Evolutionary conservation across 1,140 invertebrate genomes (phyloP), one percentile per base, ranked within the genome.

Genomic region (Panagrolaimus sp.): DNA sequence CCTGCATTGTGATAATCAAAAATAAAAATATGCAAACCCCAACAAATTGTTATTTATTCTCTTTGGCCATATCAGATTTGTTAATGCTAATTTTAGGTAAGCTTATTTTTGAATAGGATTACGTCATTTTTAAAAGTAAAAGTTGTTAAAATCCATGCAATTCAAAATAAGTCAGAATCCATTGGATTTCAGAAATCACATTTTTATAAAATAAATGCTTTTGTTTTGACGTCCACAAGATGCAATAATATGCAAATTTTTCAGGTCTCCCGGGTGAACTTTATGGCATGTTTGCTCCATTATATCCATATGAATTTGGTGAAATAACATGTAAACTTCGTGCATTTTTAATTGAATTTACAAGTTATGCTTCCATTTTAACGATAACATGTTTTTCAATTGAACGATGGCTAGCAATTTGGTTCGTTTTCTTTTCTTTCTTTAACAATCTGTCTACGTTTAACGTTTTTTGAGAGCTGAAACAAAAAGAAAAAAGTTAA

Each of bases 361-460:
- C 78, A 12, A 73, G 70, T 15, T 81, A 95, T 83, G 93, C 93
- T 0, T 94, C 93, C 0, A 90, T 96, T 0, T 86, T 96, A 55
- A 93, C 91, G 8, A 94, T 94, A 62, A 91, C 91, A 0, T 91
- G 91, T 2, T 97, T 97, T 84, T 96, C 94, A 0, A 88, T 94
- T 6, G 94, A 97, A 83, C 85, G 94, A 62, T 98, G 82, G 82
- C 68, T 83, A 6, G 80, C 80, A 6, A 82, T 82, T 55, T 82
- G 79, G 78, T 83, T 43, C 66, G 52, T 63, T 21, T 43, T 28
- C n/a, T n/a, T 38, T 38, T 38, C 32, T 38, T 38, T 4, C 32
- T 38, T 38, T 38, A 7, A 38, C 2, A 38, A 7, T 38, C 14
- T 38, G 32, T 7, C 7, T 38, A 38, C 32, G n/a, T n/a, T n/a